These are phyloP conservation scores for Psilopsiagon aurifrons DNA, from an alignment of 2,113 vertebrate genomes.

Conservation along the genomic window DNA sequence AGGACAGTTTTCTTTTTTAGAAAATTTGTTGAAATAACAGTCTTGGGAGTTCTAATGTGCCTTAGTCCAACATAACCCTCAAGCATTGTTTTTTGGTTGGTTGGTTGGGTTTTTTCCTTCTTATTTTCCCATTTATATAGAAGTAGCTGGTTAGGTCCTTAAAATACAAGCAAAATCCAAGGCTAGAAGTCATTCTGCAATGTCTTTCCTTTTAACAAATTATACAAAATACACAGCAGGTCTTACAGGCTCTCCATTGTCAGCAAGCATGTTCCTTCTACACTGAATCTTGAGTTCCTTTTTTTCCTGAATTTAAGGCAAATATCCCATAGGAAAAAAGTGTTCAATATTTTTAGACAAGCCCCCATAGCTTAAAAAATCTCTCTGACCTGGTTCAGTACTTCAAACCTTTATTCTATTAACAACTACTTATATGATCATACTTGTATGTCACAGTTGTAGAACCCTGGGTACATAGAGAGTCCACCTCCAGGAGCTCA, in stretches of 20 bases:
- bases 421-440: not conserved
- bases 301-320: not conserved
- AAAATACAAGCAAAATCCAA: not conserved
- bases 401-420: not conserved
- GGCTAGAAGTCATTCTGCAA: not conserved
- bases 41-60: not conserved
- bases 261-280: not conserved
- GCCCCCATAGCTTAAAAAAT: not conserved
- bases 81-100: not conserved
- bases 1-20: not conserved
- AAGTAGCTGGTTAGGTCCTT: not conserved
- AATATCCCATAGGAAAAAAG: fast-evolving
- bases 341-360: not conserved
- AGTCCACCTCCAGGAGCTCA: not conserved
- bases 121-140: not conserved
- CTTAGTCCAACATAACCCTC: not conserved
- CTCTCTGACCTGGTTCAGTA: not conserved
- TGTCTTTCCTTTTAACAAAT: not conserved
- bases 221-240: not conserved
- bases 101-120: not conserved
- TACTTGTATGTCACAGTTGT: not conserved
- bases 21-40: not conserved
- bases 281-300: not conserved
- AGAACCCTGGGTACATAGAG: not conserved
- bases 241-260: not conserved